Conservation (phyloP, 2,888 invertebrate species). For the Podotricha telesiphe region DNA sequence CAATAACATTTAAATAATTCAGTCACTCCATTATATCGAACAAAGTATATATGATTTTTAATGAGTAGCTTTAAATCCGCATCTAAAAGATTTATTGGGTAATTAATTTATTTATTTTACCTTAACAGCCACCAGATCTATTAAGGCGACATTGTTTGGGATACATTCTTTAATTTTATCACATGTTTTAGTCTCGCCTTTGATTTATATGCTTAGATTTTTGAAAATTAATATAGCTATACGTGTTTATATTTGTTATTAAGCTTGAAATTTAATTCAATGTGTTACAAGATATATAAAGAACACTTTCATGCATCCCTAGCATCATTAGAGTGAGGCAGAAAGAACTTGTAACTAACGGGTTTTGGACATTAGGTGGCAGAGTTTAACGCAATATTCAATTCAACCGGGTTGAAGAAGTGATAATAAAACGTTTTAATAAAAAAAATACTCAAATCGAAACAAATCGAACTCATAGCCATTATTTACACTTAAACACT, state of each 20-base stretch:
- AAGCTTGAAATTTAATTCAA: no score
- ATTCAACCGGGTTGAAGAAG: no score
- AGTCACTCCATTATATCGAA: constrained; percentile 44
- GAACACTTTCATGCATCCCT: no score
- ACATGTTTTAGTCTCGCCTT: constrained; percentile 29
- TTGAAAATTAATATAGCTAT: constrained; percentile 14
- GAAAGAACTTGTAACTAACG: no score
- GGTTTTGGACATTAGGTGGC: no score
- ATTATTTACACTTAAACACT: no score
- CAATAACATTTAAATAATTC: constrained; percentile 44
- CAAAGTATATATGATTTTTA: constrained; percentile 36
- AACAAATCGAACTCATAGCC: no score
- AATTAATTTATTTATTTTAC: constrained; percentile 60
- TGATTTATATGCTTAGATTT: constrained; percentile 28
- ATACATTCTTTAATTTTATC: constrained; percentile 40
- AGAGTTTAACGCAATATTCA: background rate
- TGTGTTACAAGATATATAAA: no score
- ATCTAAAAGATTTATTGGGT: constrained; percentile 55
- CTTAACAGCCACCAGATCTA: constrained; percentile 53
- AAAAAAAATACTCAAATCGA: no score
- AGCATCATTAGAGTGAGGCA: no score
- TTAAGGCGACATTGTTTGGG: constrained; percentile 50
- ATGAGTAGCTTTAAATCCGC: constrained; percentile 43
- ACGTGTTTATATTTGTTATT: background rate
- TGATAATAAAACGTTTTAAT: no score